Evolutionary conservation across 2,888 invertebrate genomes (phyloP).

Genomic region (Maniola hyperantus): DNA sequence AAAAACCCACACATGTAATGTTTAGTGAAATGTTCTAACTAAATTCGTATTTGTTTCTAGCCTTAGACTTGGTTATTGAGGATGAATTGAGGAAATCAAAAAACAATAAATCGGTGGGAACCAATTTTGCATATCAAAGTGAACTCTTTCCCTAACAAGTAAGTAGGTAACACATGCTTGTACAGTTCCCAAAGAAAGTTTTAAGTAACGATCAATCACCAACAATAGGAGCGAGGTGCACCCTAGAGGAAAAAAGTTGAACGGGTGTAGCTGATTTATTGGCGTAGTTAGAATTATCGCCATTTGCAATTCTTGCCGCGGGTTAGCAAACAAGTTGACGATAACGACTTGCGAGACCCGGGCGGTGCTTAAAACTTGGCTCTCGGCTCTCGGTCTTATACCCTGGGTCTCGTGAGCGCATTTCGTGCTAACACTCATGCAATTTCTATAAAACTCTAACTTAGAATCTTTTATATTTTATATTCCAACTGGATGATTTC

Average conservation of each 20-base stretch:
- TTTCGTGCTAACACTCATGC: conserved; percentile 6
- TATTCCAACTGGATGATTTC: not conserved
- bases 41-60: too few relatives aligned
- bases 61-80: too few relatives aligned
- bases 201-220: conserved; percentile 77
- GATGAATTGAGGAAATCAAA: conserved; percentile 47
- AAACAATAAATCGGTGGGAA: conserved; percentile 49
- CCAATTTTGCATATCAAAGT: conserved; percentile 50
- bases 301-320: conserved; percentile 79
- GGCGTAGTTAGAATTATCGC: conserved; percentile 80
- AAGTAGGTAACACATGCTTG: conserved; percentile 60
- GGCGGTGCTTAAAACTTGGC: conserved; percentile 24
- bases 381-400: conserved; percentile 2
- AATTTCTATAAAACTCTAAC: not conserved
- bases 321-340: conserved; percentile 66
- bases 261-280: conserved; percentile 76
- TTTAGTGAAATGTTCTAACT: too few relatives aligned
- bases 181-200: conserved; percentile 51
- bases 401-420: conserved; percentile 6
- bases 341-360: conserved; percentile 64
- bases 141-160: conserved; percentile 48
- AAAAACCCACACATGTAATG: too few relatives aligned
- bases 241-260: conserved; percentile 77
- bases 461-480: not conserved
- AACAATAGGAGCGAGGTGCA: conserved; percentile 64